Evolutionary conservation across 1,140 invertebrate genomes (phyloP).

Genomic region (Aphelinus atriplicis): DNA sequence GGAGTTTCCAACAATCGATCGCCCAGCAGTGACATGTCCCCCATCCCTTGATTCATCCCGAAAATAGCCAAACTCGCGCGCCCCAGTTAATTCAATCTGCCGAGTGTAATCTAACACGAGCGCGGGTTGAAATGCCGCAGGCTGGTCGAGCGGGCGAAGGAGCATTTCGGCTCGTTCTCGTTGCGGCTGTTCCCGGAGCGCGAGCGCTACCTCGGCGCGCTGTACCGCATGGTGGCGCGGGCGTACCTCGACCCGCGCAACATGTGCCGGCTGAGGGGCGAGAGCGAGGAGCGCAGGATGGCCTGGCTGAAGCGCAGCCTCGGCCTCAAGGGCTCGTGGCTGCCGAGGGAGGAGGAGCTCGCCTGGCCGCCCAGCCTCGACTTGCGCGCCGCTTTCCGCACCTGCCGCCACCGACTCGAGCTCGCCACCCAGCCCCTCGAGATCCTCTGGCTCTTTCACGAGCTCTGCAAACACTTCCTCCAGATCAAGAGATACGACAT

Average conservation of each 20-base stretch:
- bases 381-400: slow-evolving; percentile 40
- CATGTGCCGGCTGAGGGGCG: slow-evolving; percentile 41
- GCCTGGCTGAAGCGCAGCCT: slow-evolving; percentile 52
- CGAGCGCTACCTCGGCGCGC: slow-evolving; percentile 44
- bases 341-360: slow-evolving; percentile 53
- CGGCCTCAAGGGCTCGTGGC: slow-evolving; percentile 42
- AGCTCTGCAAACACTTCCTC: slow-evolving; percentile 51
- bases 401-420: slow-evolving; percentile 48
- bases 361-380: slow-evolving; percentile 48
- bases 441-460: slow-evolving; percentile 56
- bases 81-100: too few species aligned
- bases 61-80: not conserved
- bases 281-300: slow-evolving; percentile 24
- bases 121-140: slow-evolving; percentile 21
- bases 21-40: too few species aligned
- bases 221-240: slow-evolving; percentile 53
- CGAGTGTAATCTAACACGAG: too few species aligned
- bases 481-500: slow-evolving; percentile 50
- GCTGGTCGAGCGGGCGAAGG: slow-evolving; percentile 46
- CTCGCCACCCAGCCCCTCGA: slow-evolving; percentile 51
- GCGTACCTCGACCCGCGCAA: slow-evolving; percentile 54
- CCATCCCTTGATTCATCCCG: too few species aligned
- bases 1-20: too few species aligned
- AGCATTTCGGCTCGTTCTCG: slow-evolving; percentile 50
- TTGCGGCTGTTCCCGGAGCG: slow-evolving; percentile 49